Conservation (phyloP, 2,888 invertebrate genomes). For the Flexamia atlantica region DNA sequence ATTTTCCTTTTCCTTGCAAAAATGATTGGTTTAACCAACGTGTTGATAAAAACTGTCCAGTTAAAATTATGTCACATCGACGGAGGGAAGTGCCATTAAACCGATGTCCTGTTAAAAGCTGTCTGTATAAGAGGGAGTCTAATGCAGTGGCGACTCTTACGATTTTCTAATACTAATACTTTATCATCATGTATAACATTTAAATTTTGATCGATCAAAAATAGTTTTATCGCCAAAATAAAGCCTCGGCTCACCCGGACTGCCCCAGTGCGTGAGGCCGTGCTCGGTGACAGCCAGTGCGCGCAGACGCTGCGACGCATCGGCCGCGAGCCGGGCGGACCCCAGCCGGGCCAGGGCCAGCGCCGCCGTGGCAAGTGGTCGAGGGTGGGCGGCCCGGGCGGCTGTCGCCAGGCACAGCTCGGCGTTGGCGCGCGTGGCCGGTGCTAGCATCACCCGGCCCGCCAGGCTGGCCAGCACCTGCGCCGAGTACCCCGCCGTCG, state of each 20-base stretch:
- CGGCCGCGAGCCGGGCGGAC: constrained; percentile 19
- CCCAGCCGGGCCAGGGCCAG: constrained; percentile 49
- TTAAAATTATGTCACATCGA: too few species aligned
- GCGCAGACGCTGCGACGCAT: constrained; percentile 23
- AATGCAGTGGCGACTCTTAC: too few species aligned
- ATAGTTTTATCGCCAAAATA: too few species aligned
- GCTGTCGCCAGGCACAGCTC: constrained; percentile 61
- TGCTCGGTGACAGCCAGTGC: constrained; percentile 14
- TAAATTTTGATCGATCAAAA: too few species aligned
- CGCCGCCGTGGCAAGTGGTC: constrained; percentile 53
- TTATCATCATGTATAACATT: too few species aligned
- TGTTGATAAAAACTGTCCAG: too few species aligned
- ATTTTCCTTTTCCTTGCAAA: too few species aligned
- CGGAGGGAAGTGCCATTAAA: too few species aligned
- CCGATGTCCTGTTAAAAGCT: too few species aligned
- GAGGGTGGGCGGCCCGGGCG: constrained; percentile 1
- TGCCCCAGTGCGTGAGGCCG: constrained; percentile 57
- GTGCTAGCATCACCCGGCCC: constrained; percentile 5
- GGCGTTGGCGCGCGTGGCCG: constrained; percentile 36
- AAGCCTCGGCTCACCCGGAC: constrained; percentile 60
- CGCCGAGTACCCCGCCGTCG: constrained; percentile 41
- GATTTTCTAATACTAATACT: too few species aligned
- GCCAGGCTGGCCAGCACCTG: constrained; percentile 45
- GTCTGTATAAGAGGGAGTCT: too few species aligned
- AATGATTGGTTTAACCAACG: too few species aligned